Evolutionary conservation across 2,113 vertebrate genomes (phyloP).

Genomic region (rat (Rattus norvegicus)): DNA sequence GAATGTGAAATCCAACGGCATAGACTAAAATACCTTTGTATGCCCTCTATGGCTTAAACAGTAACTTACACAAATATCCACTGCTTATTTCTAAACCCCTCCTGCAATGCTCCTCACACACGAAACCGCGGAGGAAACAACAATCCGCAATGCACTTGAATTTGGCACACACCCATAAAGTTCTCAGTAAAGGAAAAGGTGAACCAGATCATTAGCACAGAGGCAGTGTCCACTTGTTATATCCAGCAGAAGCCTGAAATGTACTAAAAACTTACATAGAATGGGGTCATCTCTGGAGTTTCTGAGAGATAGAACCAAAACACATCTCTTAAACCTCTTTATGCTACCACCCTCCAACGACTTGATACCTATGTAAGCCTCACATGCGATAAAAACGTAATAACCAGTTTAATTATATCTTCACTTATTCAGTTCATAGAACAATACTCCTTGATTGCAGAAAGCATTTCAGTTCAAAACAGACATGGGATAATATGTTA

Average conservation of each 20-base stretch:
- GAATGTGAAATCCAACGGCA: neutral
- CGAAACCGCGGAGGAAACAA: neutral
- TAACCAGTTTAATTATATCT: neutral
- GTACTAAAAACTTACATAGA: neutral
- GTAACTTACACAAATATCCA: neutral
- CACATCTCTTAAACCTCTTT: neutral
- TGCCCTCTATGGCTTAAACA: neutral
- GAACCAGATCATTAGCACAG: neutral
- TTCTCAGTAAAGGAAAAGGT: neutral
- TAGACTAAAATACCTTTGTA: neutral
- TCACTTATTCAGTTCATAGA: neutral
- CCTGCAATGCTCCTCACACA: neutral
- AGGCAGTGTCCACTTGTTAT: neutral
- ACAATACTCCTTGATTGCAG: neutral
- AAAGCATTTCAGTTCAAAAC: neutral
- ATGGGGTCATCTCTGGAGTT: neutral
- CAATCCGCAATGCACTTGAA: neutral
- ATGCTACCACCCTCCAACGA: neutral
- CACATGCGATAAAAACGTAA: conserved; percentile 1
- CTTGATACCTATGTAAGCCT: neutral
- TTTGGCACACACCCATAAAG: neutral
- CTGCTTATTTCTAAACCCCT: neutral
- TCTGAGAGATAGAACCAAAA: neutral
- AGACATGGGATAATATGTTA: neutral
- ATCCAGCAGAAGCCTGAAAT: neutral